phyloP scores from a whole-genome alignment of 2,797 vertebrate species.

The Apogon talboti region DNA sequence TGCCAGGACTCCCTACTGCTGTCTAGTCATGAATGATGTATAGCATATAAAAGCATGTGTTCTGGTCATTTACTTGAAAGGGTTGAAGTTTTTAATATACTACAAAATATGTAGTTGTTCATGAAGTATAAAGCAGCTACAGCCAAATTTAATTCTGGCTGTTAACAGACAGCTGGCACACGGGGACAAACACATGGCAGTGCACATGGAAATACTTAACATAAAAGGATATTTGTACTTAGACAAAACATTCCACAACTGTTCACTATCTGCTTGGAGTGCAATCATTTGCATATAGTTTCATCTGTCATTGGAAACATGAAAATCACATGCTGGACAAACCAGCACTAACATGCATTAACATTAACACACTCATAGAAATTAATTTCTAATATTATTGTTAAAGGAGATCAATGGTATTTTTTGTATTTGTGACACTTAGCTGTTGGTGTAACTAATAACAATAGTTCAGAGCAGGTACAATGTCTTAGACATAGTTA shows the following conservation, averaged over 20 bases:
- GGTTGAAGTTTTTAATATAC: not conserved
- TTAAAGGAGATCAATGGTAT: too few relatives aligned
- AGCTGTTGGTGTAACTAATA: too few relatives aligned
- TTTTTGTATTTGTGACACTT: too few relatives aligned
- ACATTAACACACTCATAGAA: too few relatives aligned
- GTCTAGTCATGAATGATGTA: not conserved
- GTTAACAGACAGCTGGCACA: not conserved
- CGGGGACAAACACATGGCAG: not conserved
- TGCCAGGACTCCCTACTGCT: not conserved
- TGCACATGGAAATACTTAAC: not conserved
- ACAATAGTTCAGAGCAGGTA: too few relatives aligned
- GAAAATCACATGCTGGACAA: not conserved
- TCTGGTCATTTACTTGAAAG: not conserved
- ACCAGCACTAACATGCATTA: too few relatives aligned
- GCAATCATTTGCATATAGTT: not conserved
- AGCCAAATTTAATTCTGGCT: not conserved
- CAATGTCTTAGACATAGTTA: too few relatives aligned
- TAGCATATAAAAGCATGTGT: not conserved
- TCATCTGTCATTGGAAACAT: not conserved
- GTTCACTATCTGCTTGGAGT: not conserved
- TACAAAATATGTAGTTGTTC: not conserved
- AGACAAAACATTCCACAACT: not conserved
- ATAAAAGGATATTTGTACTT: not conserved
- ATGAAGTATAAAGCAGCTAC: too few relatives aligned
- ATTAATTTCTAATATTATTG: too few relatives aligned